phyloP scores from a whole-genome alignment of 2,113 vertebrate species.

The Willisornis vidua region DNA sequence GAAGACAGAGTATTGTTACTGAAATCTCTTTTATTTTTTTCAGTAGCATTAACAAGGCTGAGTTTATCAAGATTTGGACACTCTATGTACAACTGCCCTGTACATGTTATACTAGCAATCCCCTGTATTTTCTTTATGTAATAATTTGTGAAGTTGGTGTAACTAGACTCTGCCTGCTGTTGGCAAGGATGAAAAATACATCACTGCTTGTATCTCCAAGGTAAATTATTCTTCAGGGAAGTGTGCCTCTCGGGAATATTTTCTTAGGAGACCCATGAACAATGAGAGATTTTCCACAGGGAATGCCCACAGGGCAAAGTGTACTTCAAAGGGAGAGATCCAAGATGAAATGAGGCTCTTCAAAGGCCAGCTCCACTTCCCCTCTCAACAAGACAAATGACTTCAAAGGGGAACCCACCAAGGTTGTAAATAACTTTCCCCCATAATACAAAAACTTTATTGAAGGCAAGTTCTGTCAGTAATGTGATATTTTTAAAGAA shows the following conservation, averaged over 20 bases:
- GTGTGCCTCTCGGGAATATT: slow-evolving; percentile 50
- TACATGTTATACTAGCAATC: neutral
- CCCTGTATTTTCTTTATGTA: neutral
- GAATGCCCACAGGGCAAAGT: slow-evolving; percentile 53
- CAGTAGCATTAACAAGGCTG: neutral
- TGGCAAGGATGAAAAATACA: slow-evolving; percentile 67
- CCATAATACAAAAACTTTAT: slow-evolving; percentile 47
- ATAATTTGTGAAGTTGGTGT: neutral
- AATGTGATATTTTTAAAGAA: slow-evolving; percentile 54
- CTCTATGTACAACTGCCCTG: neutral
- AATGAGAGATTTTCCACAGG: slow-evolving; percentile 66
- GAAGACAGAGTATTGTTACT: neutral
- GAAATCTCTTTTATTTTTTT: neutral
- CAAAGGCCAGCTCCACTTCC: slow-evolving; percentile 60
- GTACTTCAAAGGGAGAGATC: slow-evolving; percentile 65
- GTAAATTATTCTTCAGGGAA: slow-evolving; percentile 63
- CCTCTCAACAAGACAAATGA: slow-evolving; percentile 68
- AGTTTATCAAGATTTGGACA: slow-evolving; percentile 27
- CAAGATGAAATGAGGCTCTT: slow-evolving; percentile 67
- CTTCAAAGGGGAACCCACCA: slow-evolving; percentile 66
- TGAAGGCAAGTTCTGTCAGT: slow-evolving; percentile 34
- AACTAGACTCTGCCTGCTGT: slow-evolving; percentile 49
- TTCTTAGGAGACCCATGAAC: slow-evolving; percentile 62
- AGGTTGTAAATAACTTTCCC: slow-evolving; percentile 63
- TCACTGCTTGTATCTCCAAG: slow-evolving; percentile 40